phyloP scores from a whole-genome alignment of 2,888 invertebrate species.

The Omphaloscelis lunosa region DNA sequence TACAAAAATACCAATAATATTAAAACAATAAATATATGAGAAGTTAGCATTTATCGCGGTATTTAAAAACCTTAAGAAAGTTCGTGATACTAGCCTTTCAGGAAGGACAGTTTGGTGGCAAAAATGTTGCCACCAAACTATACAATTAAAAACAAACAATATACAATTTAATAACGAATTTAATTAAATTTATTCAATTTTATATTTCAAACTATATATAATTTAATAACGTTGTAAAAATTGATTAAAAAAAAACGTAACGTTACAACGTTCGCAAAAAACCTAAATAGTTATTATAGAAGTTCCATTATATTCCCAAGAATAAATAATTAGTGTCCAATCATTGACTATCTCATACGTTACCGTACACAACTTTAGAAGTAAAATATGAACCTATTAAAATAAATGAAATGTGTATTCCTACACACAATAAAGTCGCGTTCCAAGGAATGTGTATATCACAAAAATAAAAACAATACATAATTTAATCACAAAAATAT shows the following conservation, averaged over 20 bases:
- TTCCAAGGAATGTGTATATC: slow-evolving; percentile 61
- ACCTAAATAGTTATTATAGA: slow-evolving; percentile 3
- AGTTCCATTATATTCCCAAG: slow-evolving; percentile 32
- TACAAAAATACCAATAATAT: not conserved
- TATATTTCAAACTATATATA: no score
- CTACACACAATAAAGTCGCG: slow-evolving; percentile 35
- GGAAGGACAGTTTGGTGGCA: not conserved
- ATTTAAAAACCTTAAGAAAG: not conserved
- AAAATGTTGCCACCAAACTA: slow-evolving; percentile 2
- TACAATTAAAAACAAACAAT: no score
- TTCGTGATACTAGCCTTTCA: not conserved
- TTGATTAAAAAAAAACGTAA: no score
- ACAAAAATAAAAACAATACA: slow-evolving; percentile 42
- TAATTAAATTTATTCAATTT: no score
- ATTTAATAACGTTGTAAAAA: no score
- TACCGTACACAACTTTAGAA: slow-evolving; percentile 39
- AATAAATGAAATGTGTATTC: slow-evolving; percentile 51
- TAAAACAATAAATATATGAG: not conserved
- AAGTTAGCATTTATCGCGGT: not conserved
- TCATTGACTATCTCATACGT: slow-evolving; percentile 25
- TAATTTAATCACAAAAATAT: slow-evolving; percentile 59
- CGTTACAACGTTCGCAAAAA: not conserved
- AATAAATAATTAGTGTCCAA: slow-evolving; percentile 35
- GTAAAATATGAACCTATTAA: slow-evolving; percentile 21
- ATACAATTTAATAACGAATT: no score